These are phyloP conservation scores for Erpobdella octoculata DNA, from an alignment of 2,888 invertebrate genomes.

Conservation along the genomic window DNA sequence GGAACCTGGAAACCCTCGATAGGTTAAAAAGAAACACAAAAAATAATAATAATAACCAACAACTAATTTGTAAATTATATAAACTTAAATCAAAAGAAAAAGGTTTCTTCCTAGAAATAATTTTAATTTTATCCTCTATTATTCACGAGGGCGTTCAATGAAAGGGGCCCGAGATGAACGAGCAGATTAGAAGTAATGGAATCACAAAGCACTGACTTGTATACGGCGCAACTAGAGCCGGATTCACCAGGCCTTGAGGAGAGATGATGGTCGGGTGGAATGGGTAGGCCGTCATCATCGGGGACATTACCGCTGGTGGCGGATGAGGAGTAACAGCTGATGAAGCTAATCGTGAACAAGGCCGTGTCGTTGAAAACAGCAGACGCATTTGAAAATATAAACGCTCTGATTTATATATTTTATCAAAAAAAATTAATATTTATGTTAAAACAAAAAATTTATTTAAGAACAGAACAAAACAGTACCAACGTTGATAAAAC, in stretches of 20 bases:
- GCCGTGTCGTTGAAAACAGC: not conserved
- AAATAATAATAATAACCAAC: no score
- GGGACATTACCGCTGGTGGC: slow-evolving; percentile 6
- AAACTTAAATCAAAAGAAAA: no score
- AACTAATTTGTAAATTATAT: no score
- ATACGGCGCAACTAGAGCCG: slow-evolving; percentile 16
- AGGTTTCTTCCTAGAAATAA: no score
- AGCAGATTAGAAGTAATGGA: not conserved
- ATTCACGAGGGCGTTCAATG: no score
- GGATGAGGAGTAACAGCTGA: not conserved
- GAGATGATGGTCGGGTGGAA: slow-evolving; percentile 24
- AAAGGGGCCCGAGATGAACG: no score
- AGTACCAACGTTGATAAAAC: no score
- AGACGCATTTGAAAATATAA: not conserved
- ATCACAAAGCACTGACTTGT: not conserved
- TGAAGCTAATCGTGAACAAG: not conserved
- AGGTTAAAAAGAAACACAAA: no score
- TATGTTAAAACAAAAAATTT: not conserved
- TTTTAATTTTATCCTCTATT: no score
- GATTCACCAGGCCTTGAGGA: slow-evolving; percentile 15
- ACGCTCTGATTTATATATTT: no score
- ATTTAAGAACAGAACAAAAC: not conserved
- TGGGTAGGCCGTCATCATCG: slow-evolving; percentile 25
- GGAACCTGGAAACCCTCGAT: no score
- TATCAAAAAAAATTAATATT: not conserved